These are phyloP conservation scores for Sebastolobus altivelis DNA, from an alignment of 2,797 vertebrate genomes.

Conservation along the genomic window DNA sequence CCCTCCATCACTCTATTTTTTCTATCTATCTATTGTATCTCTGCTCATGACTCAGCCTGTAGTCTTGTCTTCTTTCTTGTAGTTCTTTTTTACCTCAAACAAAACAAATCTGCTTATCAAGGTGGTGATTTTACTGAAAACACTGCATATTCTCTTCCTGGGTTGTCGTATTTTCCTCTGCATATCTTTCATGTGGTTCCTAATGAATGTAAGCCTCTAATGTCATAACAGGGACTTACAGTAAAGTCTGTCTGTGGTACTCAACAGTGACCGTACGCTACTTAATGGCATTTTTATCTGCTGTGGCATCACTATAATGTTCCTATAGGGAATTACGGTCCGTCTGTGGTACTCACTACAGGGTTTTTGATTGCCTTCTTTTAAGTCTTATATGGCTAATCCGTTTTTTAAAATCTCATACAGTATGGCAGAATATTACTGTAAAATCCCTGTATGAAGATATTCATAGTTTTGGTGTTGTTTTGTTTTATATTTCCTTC, in stretches of 20 bases:
- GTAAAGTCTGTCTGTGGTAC: conserved; percentile 10
- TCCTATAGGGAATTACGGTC: not conserved
- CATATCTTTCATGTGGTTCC: not conserved
- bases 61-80: not conserved
- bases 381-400: not conserved
- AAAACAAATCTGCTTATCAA: not conserved
- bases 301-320: conserved; percentile 12
- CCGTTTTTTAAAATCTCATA: conserved; percentile 2
- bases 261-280: conserved; percentile 7
- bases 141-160: not conserved
- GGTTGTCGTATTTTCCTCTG: not conserved
- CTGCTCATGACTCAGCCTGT: not conserved
- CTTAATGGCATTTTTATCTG: conserved; percentile 26
- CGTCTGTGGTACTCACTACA: conserved; percentile 6
- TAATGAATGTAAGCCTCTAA: conserved; percentile 8
- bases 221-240: not conserved
- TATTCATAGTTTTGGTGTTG: not conserved
- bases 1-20: not conserved
- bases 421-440: conserved; percentile 2
- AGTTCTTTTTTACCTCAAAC: not conserved
- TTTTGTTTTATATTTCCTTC: not conserved
- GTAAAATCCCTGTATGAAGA: not conserved
- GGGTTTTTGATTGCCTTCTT: not conserved
- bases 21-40: not conserved
- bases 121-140: not conserved